Conservation (phyloP, 2,888 invertebrate species). For the Conomelus anceps region DNA sequence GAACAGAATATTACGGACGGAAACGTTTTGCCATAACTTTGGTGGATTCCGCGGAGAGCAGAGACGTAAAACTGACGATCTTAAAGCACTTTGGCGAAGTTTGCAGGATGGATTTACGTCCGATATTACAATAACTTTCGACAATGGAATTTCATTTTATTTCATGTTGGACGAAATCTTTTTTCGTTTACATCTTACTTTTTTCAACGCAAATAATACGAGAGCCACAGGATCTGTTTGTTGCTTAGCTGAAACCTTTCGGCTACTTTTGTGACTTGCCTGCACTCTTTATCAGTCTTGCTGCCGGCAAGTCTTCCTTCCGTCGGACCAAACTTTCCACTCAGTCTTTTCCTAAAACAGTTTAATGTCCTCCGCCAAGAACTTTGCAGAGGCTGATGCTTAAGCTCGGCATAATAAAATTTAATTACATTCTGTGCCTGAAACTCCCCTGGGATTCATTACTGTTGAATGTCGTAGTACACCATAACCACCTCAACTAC, state of each 20-base stretch:
- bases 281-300: background rate
- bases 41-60: background rate
- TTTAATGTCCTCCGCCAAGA: conserved; percentile 7
- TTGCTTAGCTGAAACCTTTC: background rate
- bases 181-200: background rate
- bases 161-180: background rate
- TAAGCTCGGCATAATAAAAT: background rate
- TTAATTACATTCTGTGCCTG: background rate
- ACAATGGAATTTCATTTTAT: background rate
- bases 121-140: conserved; percentile 1
- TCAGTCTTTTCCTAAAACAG: background rate
- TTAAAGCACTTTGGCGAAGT: background rate
- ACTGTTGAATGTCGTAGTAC: background rate
- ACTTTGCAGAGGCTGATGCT: background rate
- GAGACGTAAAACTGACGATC: background rate
- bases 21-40: conserved; percentile 6
- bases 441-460: background rate
- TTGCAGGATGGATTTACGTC: background rate
- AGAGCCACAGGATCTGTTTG: background rate
- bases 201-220: background rate
- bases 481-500: background rate
- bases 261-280: background rate
- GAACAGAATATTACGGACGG: background rate
- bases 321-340: conserved; percentile 5
- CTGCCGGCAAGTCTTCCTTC: background rate